Base-by-base conservation (phyloP, 2,113 vertebrate genomes). In the Rhea americana region DNA sequence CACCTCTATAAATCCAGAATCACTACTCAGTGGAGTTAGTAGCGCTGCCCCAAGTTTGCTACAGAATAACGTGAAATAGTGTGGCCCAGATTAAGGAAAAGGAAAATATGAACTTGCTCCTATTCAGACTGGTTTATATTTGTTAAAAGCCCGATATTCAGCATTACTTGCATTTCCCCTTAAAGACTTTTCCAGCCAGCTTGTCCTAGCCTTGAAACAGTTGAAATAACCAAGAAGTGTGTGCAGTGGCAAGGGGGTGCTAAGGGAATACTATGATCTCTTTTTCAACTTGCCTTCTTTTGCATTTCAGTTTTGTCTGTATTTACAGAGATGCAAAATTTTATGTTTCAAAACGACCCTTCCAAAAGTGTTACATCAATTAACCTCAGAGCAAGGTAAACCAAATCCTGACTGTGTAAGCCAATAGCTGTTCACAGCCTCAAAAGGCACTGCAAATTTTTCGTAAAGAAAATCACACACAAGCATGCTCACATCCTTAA, bases 131-230 rank as follows among this genome's bases (percentile, higher is more conserved):
- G 68, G 41, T 26, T 94, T 59, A 15, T 30, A 24, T 83, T 75
- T 63, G 50, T 50, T 35, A 78, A 25, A 85, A 87, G 32, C 22
- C 55, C 91, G 41, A 43, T 90, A 70, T 91, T 68, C 70, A 74
- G 8, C 61, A 32, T 50, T 77, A 85, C 68, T 92, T 68, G n/a
- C 58, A 30, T 32, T 63, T 30, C 26, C 4, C 8, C n/a, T 70
- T 41, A 35, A 72, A 79, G 37, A 37, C 6, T 22, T 59, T 11
- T 28, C 55, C 35, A 89, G 10, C 32, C 24, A 22, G 59, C 26
- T 43, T 87, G 62, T 32, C 41, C 81, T 65, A 81, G 63, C 22
- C 61, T 43, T 2, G 2, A 45, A 74, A 16, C 16, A 66, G 12
- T 1, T 48, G 50, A 50, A 85, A 80, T 25, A 85, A 84, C 14